Base-by-base conservation (phyloP, 1,140 invertebrate species). In the Cydia strobilella region DNA sequence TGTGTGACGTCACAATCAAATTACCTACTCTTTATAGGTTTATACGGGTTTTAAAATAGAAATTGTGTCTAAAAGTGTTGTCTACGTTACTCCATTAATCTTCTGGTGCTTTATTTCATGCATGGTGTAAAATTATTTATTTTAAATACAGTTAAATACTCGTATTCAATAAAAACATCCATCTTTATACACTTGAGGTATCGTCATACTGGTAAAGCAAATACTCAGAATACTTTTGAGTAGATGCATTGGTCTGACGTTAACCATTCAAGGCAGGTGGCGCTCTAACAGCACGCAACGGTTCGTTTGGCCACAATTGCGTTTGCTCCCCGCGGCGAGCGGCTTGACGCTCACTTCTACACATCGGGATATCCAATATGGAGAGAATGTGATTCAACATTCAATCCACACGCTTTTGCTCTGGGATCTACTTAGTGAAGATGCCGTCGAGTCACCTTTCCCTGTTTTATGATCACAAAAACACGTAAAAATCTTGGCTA, bases 271-370 rank as follows among this genome's bases (percentile, higher is more conserved):
- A 75, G 82, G 79, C 89, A 88, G 88, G 88, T 89, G 88, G 84
- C 78, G 81, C 82, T 79, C 77, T 84, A 85, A 84, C 82, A 74
- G 79, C 82, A 76, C 86, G 72, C 59, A 63, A 69, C 80, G 90
- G 86, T 91, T 91, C 88, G 85, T 91, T 91, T 91, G 82, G 77
- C 77, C 77, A 85, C 88, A 91, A 91, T 91, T 85, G 83, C 78
- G 83, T 91, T 88, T 90, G 82, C 66, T 65, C 76, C 78, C 82
- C 63, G 86, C 79, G 83, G 84, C 81, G 89, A 74, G 82, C 84
- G 82, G 79, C 72, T 81, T 78, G 74, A 79, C 76, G 80, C 80
- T 81, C 74, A 35, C 75, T 76, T 76, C 63, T 75, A 74, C 74
- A 65, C 62, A 69, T 48, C 71, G 51, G 13, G 54, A n/a, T 20